These are phyloP conservation scores for Temnothorax ravouxi DNA, from an alignment of 2,888 invertebrate species.

Conservation along the genomic window DNA sequence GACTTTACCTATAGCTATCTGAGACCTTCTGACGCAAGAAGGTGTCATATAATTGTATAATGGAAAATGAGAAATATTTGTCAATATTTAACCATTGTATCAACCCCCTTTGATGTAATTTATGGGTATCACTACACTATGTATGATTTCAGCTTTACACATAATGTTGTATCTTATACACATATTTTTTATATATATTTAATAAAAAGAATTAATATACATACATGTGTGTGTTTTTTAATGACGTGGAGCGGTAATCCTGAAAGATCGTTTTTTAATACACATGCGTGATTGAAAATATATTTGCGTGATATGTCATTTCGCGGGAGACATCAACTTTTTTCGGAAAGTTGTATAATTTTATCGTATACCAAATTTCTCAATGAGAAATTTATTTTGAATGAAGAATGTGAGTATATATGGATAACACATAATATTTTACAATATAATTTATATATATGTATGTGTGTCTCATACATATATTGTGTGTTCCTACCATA, in stretches of 20 bases:
- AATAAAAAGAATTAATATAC: constrained; percentile 82
- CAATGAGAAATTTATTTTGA: background rate
- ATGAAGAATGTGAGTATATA: background rate
- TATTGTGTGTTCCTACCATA: constrained; percentile 3
- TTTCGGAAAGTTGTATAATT: constrained; percentile 4
- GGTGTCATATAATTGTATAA: constrained; percentile 8
- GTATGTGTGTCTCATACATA: constrained; percentile 12
- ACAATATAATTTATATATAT: constrained; percentile 28
- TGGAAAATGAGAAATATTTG: constrained; percentile 38
- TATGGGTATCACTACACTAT: constrained; percentile 66
- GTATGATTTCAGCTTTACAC: constrained; percentile 83
- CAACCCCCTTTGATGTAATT: constrained; percentile 66
- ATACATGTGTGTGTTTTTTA: constrained; percentile 48
- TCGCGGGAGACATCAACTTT: background rate
- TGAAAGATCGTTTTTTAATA: background rate
- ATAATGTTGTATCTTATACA: constrained; percentile 85
- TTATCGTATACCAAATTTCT: constrained; percentile 19
- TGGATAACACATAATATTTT: constrained; percentile 21
- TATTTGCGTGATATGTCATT: constrained; percentile 4
- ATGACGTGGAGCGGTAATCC: background rate
- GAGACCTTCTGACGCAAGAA: background rate
- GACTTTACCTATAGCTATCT: constrained; percentile 7
- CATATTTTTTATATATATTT: constrained; percentile 86
- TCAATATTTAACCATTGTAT: constrained; percentile 65
- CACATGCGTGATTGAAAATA: background rate